Evolutionary conservation across 1,140 invertebrate genomes (phyloP).

Genomic region (Drosophila prosaltans): DNA sequence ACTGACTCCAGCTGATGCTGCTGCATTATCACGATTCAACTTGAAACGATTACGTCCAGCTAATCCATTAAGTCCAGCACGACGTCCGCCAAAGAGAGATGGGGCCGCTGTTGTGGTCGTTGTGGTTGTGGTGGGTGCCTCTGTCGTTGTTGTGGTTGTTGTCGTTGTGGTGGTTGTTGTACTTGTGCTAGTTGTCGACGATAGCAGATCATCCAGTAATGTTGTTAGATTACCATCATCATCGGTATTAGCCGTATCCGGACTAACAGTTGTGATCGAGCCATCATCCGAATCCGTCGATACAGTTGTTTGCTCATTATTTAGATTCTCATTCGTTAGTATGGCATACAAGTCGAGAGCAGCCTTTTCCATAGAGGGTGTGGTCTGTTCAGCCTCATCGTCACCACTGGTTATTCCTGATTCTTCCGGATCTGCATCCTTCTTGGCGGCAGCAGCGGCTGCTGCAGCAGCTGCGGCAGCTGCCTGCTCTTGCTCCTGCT

Average conservation of each 20-base stretch:
- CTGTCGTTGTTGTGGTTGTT: slow-evolving; percentile 85
- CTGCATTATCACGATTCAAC: slow-evolving; percentile 68
- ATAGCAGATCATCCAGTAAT: slow-evolving; percentile 62
- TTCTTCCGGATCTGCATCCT: slow-evolving; percentile 40
- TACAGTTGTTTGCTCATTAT: slow-evolving; percentile 85
- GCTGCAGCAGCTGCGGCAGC: slow-evolving; percentile 55
- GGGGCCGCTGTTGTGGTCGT: slow-evolving; percentile 84
- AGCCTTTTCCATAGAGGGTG: slow-evolving; percentile 90
- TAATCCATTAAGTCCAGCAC: slow-evolving; percentile 50
- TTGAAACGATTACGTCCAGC: slow-evolving; percentile 76
- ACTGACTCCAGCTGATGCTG: slow-evolving; percentile 59
- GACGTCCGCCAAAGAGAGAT: slow-evolving; percentile 82
- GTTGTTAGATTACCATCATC: slow-evolving; percentile 83
- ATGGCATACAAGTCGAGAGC: slow-evolving; percentile 91
- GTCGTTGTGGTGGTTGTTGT: slow-evolving; percentile 85
- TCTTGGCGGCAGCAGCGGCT: slow-evolving; percentile 51
- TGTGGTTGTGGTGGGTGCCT: slow-evolving; percentile 84
- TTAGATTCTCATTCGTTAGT: slow-evolving; percentile 89
- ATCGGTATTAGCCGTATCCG: slow-evolving; percentile 80
- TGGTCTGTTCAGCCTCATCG: slow-evolving; percentile 85
- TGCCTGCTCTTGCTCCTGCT: slow-evolving; percentile 57
- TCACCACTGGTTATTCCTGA: slow-evolving; percentile 7
- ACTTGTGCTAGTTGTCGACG: slow-evolving; percentile 84
- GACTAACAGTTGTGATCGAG: slow-evolving; percentile 76
- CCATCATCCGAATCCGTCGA: slow-evolving; percentile 39